These are phyloP conservation scores for Callosobruchus maculatus DNA, from an alignment of 2,888 invertebrate species.

Conservation along the genomic window DNA sequence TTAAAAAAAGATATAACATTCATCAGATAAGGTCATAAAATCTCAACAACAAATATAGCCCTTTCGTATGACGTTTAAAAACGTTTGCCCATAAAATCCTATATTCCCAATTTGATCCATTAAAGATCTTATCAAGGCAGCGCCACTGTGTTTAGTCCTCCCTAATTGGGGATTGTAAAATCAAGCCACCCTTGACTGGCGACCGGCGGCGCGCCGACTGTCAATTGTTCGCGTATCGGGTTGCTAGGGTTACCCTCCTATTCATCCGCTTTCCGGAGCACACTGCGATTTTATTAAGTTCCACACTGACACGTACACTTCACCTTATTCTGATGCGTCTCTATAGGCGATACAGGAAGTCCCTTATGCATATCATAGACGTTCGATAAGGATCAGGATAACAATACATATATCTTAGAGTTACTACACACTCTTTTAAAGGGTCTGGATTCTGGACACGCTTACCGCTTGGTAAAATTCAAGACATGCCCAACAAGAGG, in stretches of 20 bases:
- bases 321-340: not conserved
- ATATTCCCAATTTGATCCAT: too few relatives aligned
- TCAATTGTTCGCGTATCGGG: slow-evolving; percentile 34
- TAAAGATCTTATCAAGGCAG: too few relatives aligned
- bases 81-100: too few relatives aligned
- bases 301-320: not conserved
- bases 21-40: too few relatives aligned
- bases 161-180: slow-evolving; percentile 47
- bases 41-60: too few relatives aligned
- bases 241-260: slow-evolving; percentile 38
- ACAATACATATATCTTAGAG: too few relatives aligned
- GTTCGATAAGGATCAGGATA: not conserved
- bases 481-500: too few relatives aligned
- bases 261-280: slow-evolving; percentile 26
- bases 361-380: not conserved
- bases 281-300: slow-evolving; percentile 34
- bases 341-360: slow-evolving; percentile 1
- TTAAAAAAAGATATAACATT: too few relatives aligned
- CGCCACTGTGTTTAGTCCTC: slow-evolving; percentile 1
- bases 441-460: too few relatives aligned
- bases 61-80: too few relatives aligned
- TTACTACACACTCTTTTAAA: too few relatives aligned
- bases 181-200: slow-evolving; percentile 42
- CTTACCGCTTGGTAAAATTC: too few relatives aligned
- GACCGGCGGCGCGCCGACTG: slow-evolving; percentile 21